Evolutionary conservation across 2,797 vertebrate species (phyloP).

Genomic region (Micromesistius poutassou): DNA sequence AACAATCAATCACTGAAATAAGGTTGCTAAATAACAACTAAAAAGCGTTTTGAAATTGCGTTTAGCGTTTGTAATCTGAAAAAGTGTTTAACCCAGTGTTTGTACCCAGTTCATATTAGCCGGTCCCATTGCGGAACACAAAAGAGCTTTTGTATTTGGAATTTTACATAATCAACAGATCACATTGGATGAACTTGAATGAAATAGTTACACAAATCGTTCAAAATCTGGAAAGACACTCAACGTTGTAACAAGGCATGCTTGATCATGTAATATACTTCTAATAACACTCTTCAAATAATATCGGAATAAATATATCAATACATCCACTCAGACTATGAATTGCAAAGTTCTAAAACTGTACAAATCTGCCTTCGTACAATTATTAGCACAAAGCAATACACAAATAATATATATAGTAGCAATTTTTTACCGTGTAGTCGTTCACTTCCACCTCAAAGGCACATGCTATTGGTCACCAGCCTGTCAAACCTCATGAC

Average conservation of each 20-base stretch:
- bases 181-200: slow-evolving; percentile 11
- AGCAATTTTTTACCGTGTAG: not conserved
- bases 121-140: slow-evolving; percentile 11
- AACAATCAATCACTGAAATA: not conserved
- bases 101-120: not conserved
- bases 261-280: not conserved
- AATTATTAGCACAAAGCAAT: not conserved
- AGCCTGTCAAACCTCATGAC: not conserved
- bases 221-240: not conserved
- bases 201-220: slow-evolving; percentile 31
- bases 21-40: slow-evolving; percentile 5
- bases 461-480: not conserved
- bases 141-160: slow-evolving; percentile 19
- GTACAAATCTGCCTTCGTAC: not conserved
- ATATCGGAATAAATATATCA: not conserved
- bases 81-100: not conserved
- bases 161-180: slow-evolving; percentile 51
- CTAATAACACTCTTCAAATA: not conserved
- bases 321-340: not conserved
- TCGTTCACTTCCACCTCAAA: not conserved
- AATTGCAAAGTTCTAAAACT: not conserved
- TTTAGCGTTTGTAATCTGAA: not conserved
- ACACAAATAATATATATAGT: too few relatives aligned
- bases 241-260: not conserved
- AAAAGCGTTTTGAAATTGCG: slow-evolving; percentile 7